phyloP scores from a whole-genome alignment of 2,797 vertebrate species.

The Meda fulgida region DNA sequence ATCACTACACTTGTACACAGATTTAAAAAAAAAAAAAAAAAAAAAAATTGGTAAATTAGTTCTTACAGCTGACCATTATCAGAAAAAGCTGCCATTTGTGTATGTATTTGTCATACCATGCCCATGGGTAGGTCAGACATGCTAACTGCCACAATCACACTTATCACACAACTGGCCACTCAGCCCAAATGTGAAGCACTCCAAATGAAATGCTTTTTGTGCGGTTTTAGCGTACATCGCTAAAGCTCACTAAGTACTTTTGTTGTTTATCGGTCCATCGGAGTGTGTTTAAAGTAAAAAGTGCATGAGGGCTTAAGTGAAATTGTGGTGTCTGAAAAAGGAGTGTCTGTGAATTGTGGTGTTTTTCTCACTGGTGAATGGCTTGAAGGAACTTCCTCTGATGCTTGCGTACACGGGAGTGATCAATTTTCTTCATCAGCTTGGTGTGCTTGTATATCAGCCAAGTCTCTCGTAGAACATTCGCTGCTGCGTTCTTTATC shows the following conservation, averaged over 20 bases:
- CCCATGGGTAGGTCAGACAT: constrained; percentile 3
- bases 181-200: constrained; percentile 14
- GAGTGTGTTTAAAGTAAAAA: constrained; percentile 26
- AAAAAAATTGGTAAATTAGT: background rate
- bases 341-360: too few relatives aligned
- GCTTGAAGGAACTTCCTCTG: constrained; percentile 99
- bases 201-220: constrained; percentile 35
- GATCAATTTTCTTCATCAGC: constrained; percentile 97
- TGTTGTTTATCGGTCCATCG: background rate
- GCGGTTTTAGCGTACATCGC: constrained; percentile 19
- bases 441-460: constrained; percentile 99
- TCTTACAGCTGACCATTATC: background rate
- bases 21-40: too few relatives aligned
- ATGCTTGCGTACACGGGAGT: constrained; percentile 97
- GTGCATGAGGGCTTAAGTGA: constrained; percentile 1
- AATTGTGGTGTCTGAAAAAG: background rate
- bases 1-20: background rate
- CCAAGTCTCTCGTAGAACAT: constrained; percentile 99
- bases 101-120: background rate
- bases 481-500: constrained; percentile 99
- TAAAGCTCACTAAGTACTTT: constrained; percentile 16
- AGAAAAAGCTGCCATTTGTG: background rate
- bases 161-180: constrained; percentile 1
- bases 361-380: constrained; percentile 94
- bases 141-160: constrained; percentile 21